Percentiles rank a stretch among this genome's conserved stretches.
Conservation (phyloP, 2,888 invertebrate genomes). For the Cryptophagus acutangulus region DNA sequence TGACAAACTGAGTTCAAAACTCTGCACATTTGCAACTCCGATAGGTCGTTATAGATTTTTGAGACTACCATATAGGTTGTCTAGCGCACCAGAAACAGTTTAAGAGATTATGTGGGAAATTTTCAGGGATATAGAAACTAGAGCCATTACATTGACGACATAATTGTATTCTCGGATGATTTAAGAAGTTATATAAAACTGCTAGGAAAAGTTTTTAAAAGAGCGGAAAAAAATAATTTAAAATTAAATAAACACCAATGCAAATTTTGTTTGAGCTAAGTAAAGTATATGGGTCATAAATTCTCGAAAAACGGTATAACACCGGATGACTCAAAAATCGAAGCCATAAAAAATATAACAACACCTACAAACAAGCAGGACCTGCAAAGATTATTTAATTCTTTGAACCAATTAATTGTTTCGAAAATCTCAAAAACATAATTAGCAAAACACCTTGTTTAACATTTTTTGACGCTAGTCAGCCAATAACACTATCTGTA, state of each 20-base stretch:
- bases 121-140: slow-evolving; percentile 15
- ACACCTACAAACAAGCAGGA: slow-evolving; percentile 14
- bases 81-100: slow-evolving; percentile 15
- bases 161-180: slow-evolving; percentile 14
- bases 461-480: slow-evolving; percentile 31
- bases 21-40: slow-evolving; percentile 12
- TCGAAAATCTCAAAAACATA: slow-evolving; percentile 30
- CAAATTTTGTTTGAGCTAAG: slow-evolving; percentile 21
- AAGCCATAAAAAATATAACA: slow-evolving; percentile 13
- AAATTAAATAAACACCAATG: slow-evolving; percentile 29
- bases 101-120: slow-evolving; percentile 18
- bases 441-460: slow-evolving; percentile 32
- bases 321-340: slow-evolving; percentile 13
- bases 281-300: slow-evolving; percentile 31
- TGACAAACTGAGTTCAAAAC: slow-evolving; percentile 9
- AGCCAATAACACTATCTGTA: slow-evolving; percentile 7
- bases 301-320: slow-evolving; percentile 21
- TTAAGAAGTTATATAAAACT: slow-evolving; percentile 14
- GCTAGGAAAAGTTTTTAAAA: slow-evolving; percentile 11
- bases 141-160: slow-evolving; percentile 18
- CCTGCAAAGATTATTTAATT: slow-evolving; percentile 23
- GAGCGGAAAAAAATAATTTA: slow-evolving; percentile 19
- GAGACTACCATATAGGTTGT: slow-evolving; percentile 31
- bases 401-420: slow-evolving; percentile 28
- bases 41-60: slow-evolving; percentile 11